These are phyloP conservation scores for Cotesia vestalis DNA, from an alignment of 1,140 invertebrate species.

Conservation along the genomic window DNA sequence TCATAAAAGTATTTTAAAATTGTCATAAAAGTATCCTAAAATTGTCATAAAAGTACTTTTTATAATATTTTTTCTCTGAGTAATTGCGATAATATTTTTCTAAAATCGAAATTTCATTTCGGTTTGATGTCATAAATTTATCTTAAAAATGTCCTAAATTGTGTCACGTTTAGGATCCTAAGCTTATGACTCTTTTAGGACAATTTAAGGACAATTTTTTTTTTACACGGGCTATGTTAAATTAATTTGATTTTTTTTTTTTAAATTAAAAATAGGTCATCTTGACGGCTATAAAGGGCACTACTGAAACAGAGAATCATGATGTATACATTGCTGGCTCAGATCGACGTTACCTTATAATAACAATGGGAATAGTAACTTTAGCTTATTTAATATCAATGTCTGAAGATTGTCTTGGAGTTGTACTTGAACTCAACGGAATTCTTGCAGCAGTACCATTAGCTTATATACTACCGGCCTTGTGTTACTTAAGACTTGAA, in stretches of 20 bases:
- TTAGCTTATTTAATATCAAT: constrained; percentile 82
- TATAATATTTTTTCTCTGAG: too few species aligned
- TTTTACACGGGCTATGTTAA: too few species aligned
- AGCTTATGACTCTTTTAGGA: too few species aligned
- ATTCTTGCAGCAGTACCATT: constrained; percentile 85
- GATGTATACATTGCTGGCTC: constrained; percentile 63
- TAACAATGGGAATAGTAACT: constrained; percentile 78
- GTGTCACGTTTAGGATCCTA: too few species aligned
- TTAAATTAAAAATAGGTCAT: constrained; percentile 45
- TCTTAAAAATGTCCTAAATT: too few species aligned
- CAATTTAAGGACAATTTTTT: too few species aligned
- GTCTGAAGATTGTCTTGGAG: constrained; percentile 85
- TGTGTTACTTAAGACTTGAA: constrained; percentile 82
- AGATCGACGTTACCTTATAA: constrained; percentile 68
- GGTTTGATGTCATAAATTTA: too few species aligned
- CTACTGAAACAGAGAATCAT: constrained; percentile 66
- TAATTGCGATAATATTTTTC: too few species aligned
- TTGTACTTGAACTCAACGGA: constrained; percentile 88
- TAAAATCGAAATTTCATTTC: too few species aligned
- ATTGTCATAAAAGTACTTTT: too few species aligned
- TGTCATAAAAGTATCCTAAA: too few species aligned
- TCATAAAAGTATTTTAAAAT: too few species aligned
- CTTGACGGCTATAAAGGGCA: constrained; percentile 66
- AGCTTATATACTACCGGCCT: constrained; percentile 84
- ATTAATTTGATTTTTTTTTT: background rate